These are phyloP conservation scores for Kradibia gibbosae DNA, from an alignment of 1,140 invertebrate genomes.

Conservation along the genomic window DNA sequence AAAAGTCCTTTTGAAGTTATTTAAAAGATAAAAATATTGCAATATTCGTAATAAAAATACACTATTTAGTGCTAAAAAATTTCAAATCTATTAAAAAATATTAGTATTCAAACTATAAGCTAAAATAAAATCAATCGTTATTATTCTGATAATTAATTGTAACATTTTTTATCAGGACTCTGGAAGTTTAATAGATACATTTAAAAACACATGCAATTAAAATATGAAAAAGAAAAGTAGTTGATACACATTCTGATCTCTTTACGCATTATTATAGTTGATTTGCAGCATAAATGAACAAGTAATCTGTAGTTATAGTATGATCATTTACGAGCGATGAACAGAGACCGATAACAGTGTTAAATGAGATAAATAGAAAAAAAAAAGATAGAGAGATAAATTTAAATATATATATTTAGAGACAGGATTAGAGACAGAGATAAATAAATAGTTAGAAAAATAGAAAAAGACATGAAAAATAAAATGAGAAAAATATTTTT, in stretches of 20 bases:
- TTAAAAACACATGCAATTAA: not conserved
- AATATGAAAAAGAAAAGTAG: not conserved
- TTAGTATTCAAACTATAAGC: too few species aligned
- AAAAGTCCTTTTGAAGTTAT: too few species aligned
- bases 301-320: not conserved
- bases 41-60: too few species aligned
- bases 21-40: too few species aligned
- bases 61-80: too few species aligned
- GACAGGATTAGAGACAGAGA: not conserved
- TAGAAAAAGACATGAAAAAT: too few species aligned
- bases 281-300: not conserved
- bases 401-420: not conserved
- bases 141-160: not conserved
- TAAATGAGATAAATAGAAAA: not conserved
- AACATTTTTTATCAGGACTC: not conserved
- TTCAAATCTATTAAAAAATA: too few species aligned
- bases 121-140: too few species aligned
- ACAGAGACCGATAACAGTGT: too few species aligned
- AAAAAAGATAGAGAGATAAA: not conserved
- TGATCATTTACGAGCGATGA: not conserved
- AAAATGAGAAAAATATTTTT: too few species aligned
- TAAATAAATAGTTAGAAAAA: not conserved
- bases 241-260: slow-evolving; percentile 12
- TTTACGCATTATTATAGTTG: not conserved
- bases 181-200: not conserved